Conservation (phyloP, 2,888 invertebrate genomes). For the Heliconius hortense region DNA sequence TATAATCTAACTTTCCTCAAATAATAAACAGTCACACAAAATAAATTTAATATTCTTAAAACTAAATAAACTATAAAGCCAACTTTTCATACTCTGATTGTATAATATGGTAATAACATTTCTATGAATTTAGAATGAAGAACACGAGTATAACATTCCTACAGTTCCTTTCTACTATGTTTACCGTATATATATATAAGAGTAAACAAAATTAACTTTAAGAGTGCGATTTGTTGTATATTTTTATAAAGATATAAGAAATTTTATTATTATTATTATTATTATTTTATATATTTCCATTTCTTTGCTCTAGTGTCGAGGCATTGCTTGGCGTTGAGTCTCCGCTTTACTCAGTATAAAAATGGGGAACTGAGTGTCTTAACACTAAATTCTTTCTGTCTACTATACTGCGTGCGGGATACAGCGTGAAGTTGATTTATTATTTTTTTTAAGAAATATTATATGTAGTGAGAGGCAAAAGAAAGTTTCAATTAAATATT, state of each 20-base stretch:
- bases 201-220: neutral
- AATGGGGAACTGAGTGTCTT: no score
- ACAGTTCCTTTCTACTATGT: neutral
- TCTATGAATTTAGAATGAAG: slow-evolving; percentile 6
- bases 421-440: no score
- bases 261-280: no score
- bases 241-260: neutral
- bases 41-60: neutral
- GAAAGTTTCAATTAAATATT: neutral
- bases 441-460: no score
- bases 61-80: neutral
- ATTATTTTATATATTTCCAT: no score
- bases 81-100: neutral
- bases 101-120: slow-evolving; percentile 5
- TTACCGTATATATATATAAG: neutral
- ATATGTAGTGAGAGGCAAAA: no score
- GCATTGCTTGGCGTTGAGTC: no score
- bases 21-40: neutral
- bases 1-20: no score
- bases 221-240: neutral
- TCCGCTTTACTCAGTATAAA: no score
- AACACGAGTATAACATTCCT: slow-evolving; percentile 2
- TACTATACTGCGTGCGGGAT: no score
- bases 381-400: no score
- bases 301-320: no score